Evolutionary conservation across 2,797 vertebrate genomes (phyloP), one percentile per base, ranked within the genome.

Genomic region (Sebastes matsubarae): DNA sequence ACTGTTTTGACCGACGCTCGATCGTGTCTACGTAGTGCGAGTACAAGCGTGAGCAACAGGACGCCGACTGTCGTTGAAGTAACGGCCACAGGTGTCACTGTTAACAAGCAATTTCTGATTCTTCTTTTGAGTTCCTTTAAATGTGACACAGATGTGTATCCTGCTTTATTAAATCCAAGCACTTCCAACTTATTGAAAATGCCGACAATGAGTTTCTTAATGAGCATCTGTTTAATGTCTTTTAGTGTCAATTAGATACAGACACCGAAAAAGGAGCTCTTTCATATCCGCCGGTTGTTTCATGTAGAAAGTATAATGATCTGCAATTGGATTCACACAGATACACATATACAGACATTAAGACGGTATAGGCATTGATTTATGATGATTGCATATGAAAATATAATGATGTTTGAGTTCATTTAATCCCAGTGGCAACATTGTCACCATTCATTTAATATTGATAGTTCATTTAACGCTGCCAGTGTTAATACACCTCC

Each of bases 401-500:
- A 27, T 30, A 50, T 63, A 18, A 63, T 63, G 22, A 27, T 38
- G 22, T 59, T 66, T 14, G 4, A 69, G 57, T 68, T 68, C 2
- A 68, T 68, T 68, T 75, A 85, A 71, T 68, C 67, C 13, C 12
- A 42, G 29, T 2, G 6, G 65, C 25, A 68, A 46, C 54, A 75
- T 32, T 25, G n/a, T 29, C 50, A 46, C 54, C 27, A 52, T 79
- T 57, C 12, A 25, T 67, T 68, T 63, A 50, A 74, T 72, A 50
- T 24, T 30, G 12, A 50, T 27, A 70, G 32, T 16, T 68, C 38
- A 72, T 82, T 61, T 57, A 75, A 66, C 29, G 46, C 27, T 34
- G 68, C 5, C 24, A 25, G 57, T 42, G 54, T 77, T 77, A 57
- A 80, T 20, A 64, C 30, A 68, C 46, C 34, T 57, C 27, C 24